Evolutionary conservation across 2,113 vertebrate genomes (phyloP), one percentile per base, ranked within the genome.

Genomic region (Neopipo cinnamomea): DNA sequence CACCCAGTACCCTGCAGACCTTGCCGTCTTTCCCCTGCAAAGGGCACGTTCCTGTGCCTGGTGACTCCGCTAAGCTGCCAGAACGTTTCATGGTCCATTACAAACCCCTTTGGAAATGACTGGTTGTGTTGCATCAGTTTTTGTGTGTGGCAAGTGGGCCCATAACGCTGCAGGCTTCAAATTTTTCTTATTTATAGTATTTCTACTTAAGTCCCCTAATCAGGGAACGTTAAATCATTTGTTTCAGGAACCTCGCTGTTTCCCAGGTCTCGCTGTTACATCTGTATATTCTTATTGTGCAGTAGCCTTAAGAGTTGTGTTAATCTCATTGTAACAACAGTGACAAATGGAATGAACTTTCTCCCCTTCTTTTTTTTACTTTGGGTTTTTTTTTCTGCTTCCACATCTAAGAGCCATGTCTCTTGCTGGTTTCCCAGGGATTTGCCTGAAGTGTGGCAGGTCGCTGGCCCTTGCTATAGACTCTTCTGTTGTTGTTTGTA

Each of bases 401-500:
- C 84, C 88, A 46, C 88, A 80, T 49, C 91, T 93, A 78, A 96
- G 93, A 97, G 96, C 96, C 93, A 87, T 80, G 76, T 95, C 94
- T 97, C 93, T 96, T 88, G 96, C 96, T 96, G 96, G 93, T 95
- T 97, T 94, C 91, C 89, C 92, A 94, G 91, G 91, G 94, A 85
- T 85, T 68, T 74, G 42, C 95, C 93, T 85, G 16, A 55, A 74
- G 92, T 70, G 93, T 12, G 25, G 73, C 39, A 84, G 91, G 90
- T 89, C 14, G 1, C 77, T 58, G 70, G 86, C 95, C 93, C 89
- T 95, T 66, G 80, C 78, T 93, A 35, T 95, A 91, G 89, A 77
- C 93, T 96, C 94, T 95, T 94, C 47, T 90, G 91, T 96, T 93
- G 95, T 96, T 96, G 96, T 97, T 97, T 96, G 97, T 97, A 96